These are phyloP conservation scores for Lepidurus packardi DNA, from an alignment of 1,140 invertebrate genomes.

Conservation along the genomic window DNA sequence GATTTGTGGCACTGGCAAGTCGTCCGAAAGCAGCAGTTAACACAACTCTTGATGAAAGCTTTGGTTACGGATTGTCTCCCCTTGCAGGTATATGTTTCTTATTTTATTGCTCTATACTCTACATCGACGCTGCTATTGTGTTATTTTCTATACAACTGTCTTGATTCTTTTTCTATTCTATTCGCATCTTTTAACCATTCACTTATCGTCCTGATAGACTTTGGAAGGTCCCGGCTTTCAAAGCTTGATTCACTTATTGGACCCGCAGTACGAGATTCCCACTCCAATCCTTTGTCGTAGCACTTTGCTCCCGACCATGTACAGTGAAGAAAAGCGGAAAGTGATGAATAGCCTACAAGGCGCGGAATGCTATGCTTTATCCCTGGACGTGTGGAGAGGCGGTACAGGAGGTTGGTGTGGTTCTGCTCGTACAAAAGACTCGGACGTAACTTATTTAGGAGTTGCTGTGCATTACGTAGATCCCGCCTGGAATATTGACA, in stretches of 20 bases:
- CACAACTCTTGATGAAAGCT: slow-evolving; percentile 26
- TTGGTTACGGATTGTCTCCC: slow-evolving; percentile 35
- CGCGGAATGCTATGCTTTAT: slow-evolving; percentile 31
- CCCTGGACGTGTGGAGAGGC: slow-evolving; percentile 32
- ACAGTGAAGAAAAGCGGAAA: slow-evolving; percentile 30
- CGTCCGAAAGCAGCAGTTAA: slow-evolving; percentile 31
- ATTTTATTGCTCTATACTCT: too few relatives aligned
- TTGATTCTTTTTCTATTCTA: neutral
- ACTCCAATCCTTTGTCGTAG: slow-evolving; percentile 26
- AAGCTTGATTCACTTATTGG: slow-evolving; percentile 32
- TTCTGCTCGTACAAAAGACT: slow-evolving; percentile 20
- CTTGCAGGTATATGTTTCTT: neutral
- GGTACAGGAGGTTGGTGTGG: neutral
- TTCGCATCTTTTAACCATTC: neutral
- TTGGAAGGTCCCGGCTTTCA: slow-evolving; percentile 32
- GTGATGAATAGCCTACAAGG: neutral
- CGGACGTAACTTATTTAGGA: slow-evolving; percentile 30
- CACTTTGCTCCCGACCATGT: slow-evolving; percentile 29
- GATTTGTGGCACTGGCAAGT: slow-evolving; percentile 33
- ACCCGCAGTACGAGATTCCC: slow-evolving; percentile 28
- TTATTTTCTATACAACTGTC: too few relatives aligned
- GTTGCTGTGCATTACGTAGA: slow-evolving; percentile 32
- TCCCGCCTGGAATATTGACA: slow-evolving; percentile 29
- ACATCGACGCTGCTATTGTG: too few relatives aligned
- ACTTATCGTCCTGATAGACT: neutral